phyloP scores from a whole-genome alignment of 1,140 invertebrate genomes.

The Thaumetopoea pityocampa region DNA sequence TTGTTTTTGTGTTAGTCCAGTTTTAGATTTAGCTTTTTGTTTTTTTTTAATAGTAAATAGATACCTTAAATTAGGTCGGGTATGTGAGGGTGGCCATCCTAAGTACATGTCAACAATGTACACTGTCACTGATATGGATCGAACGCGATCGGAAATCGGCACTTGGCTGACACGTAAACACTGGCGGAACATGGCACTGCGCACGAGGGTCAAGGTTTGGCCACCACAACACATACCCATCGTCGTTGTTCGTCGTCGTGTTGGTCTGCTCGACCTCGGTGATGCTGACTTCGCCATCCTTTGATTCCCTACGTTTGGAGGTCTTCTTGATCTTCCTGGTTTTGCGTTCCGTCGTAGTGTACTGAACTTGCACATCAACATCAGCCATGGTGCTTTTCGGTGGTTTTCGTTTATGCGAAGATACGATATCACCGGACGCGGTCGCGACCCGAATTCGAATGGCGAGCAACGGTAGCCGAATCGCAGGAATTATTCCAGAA shows the following conservation, averaged over 20 bases:
- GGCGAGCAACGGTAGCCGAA: constrained; percentile 65
- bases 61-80: constrained; percentile 80
- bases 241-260: constrained; percentile 80
- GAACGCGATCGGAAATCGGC: constrained; percentile 45
- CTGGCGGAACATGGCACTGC: constrained; percentile 48
- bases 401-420: constrained; percentile 35
- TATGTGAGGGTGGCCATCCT: constrained; percentile 79
- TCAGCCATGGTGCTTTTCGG: constrained; percentile 83
- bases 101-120: constrained; percentile 28
- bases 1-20: constrained; percentile 1
- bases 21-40: not conserved
- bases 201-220: constrained; percentile 51
- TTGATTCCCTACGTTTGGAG: constrained; percentile 85
- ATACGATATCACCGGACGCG: constrained; percentile 69
- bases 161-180: constrained; percentile 51
- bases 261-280: constrained; percentile 87
- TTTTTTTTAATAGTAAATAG: constrained; percentile 23
- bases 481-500: constrained; percentile 74
- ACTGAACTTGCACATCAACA: constrained; percentile 90
- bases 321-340: constrained; percentile 93
- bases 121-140: constrained; percentile 32
- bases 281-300: constrained; percentile 87
- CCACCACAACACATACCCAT: constrained; percentile 88
- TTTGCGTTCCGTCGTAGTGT: constrained; percentile 88
- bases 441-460: constrained; percentile 75